A percentile compares a stretch with the other conserved stretches of the same genome.
phyloP scores from a whole-genome alignment of 2,113 vertebrate species.

The Baryphthengus martii region DNA sequence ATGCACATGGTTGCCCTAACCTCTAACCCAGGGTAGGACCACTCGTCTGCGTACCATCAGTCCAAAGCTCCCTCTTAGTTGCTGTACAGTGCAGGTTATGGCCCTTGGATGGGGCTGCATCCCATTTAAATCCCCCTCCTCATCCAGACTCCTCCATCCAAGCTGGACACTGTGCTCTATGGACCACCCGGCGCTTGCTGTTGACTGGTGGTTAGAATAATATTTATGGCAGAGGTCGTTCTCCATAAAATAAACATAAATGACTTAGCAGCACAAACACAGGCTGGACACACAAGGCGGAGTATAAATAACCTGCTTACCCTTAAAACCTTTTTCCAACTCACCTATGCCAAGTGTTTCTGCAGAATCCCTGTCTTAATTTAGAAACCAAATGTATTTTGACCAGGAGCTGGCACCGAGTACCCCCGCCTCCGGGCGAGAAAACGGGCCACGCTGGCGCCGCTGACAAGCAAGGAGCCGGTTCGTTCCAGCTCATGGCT shows the following conservation, averaged over 20 bases:
- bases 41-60: not conserved
- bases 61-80: not conserved
- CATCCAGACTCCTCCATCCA: not conserved
- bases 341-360: constrained; percentile 59
- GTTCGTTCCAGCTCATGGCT: not conserved
- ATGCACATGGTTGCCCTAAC: not conserved
- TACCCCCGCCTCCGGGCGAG: not conserved
- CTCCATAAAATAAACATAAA: constrained; percentile 43
- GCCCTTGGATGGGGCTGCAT: not conserved
- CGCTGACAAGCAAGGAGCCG: not conserved
- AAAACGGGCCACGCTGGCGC: not conserved
- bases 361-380: constrained; percentile 23
- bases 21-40: not conserved
- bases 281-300: not conserved
- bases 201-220: not conserved
- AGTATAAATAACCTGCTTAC: constrained; percentile 60
- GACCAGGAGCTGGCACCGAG: constrained; percentile 4
- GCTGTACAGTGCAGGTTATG: fast-evolving
- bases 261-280: constrained; percentile 8
- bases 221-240: constrained; percentile 1
- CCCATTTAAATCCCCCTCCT: not conserved
- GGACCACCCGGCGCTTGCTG: not conserved
- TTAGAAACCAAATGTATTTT: constrained; percentile 52
- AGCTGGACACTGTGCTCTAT: not conserved
- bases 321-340: constrained; percentile 60